Base-by-base conservation (phyloP, 1,140 invertebrate genomes). In the Pachypeltis micranthus region DNA sequence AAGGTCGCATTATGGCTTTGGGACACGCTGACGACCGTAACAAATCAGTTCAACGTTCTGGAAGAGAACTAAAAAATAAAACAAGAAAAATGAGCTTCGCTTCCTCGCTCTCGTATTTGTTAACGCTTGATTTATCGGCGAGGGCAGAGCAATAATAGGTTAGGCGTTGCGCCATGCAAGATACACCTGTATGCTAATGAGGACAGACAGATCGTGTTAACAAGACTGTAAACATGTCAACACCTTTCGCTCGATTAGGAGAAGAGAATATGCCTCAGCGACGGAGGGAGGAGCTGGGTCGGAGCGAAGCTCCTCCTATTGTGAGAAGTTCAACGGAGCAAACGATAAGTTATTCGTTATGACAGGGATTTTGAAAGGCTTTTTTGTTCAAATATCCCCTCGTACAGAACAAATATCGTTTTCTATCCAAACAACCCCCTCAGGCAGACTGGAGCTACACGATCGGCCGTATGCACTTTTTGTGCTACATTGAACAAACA, bases 201-300 rank as follows among this genome's bases (percentile, higher is more conserved):
- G 47, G 21, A 51, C 23, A 21, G 47, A 51, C 47, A 51, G 47
- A 51, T 51, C 47, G 12, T 51, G 47, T 51, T 51, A 51, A 51
- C 47, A 51, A 21, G 47, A 51, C 23, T 51, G 47, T 51, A 51
- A 51, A 51, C 47, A 51, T 51, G 47, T 51, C 47, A 51, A 51
- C 47, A 51, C 47, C 47, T 51, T 51, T 51, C 21, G 47, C 47
- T 21, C 47, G 47, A 51, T 51, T 51, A 51, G n/a, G n/a, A 51
- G 19, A 10, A 4, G 4, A 10, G 47, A 21, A 51, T 51, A 51
- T 51, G 10, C 23, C 10, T 51, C 4, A 10, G 23, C 10, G 47
- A 3, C 4, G 21, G 47, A 51, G 47, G 10, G 47, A 39, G n/a
- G 34, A n/a, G n/a, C n/a, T n/a, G 34, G n/a, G 34, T 39, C n/a